phyloP scores from a whole-genome alignment of 2,113 vertebrate genomes.

The Gymnobelideus leadbeateri region DNA sequence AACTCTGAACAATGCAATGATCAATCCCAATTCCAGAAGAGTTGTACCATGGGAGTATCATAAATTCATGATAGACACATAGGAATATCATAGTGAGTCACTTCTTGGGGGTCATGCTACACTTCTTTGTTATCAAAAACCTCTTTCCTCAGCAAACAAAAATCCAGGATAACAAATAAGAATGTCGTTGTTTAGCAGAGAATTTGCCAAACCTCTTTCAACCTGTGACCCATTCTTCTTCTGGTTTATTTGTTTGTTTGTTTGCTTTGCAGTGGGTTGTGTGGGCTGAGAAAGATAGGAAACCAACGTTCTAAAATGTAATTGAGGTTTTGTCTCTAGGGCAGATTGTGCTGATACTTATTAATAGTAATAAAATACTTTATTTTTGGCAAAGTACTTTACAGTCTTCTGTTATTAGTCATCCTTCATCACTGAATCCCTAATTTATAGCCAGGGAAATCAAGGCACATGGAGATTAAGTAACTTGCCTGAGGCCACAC shows the following conservation, averaged over 20 bases:
- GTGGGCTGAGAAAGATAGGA: neutral
- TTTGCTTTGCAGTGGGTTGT: neutral
- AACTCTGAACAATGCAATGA: too few relatives aligned
- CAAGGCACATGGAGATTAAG: slow-evolving; percentile 26
- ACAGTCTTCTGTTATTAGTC: slow-evolving; percentile 7
- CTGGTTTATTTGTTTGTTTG: neutral
- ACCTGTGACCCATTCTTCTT: neutral
- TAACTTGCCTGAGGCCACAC: slow-evolving; percentile 25
- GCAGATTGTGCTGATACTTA: neutral
- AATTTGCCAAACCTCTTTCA: neutral
- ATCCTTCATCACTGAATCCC: slow-evolving; percentile 18
- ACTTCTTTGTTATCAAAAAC: slow-evolving; percentile 19
- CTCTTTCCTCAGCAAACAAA: neutral
- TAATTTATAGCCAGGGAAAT: slow-evolving; percentile 29
- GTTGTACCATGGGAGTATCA: neutral
- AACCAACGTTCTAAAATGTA: slow-evolving; percentile 21
- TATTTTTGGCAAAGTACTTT: slow-evolving; percentile 38
- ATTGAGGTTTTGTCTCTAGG: slow-evolving; percentile 41
- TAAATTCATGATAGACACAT: neutral
- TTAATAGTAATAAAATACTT: slow-evolving; percentile 7
- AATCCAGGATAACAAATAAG: neutral
- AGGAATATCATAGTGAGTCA: neutral
- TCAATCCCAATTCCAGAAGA: too few relatives aligned
- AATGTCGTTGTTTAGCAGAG: slow-evolving; percentile 6
- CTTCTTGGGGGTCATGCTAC: neutral